Conservation (phyloP, 2,888 invertebrate species). For the Parapristionchus giblindavisi region DNA sequence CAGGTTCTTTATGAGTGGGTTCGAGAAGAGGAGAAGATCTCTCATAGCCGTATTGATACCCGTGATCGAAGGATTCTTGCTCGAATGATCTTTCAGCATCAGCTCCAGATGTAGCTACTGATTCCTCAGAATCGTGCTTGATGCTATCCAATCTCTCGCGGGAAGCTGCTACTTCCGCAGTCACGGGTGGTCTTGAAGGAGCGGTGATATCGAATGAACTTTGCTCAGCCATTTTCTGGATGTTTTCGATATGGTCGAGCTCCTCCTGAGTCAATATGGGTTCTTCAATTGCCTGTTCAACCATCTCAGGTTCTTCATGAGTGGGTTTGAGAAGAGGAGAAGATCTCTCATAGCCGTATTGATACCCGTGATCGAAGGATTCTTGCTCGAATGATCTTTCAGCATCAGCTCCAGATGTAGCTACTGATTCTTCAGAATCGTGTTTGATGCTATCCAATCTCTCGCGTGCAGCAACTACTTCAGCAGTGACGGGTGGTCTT, state of each 20-base stretch:
- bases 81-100: constrained; percentile 7
- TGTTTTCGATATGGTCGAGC: constrained; percentile 13
- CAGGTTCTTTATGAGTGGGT: neutral
- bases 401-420: constrained; percentile 12
- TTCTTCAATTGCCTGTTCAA: neutral
- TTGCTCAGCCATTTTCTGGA: constrained; percentile 20
- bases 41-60: neutral
- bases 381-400: constrained; percentile 7
- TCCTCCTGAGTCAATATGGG: constrained; percentile 8
- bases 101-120: constrained; percentile 4
- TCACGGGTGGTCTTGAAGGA: neutral
- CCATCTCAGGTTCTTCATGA: neutral
- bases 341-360: constrained; percentile 3
- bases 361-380: constrained; percentile 2
- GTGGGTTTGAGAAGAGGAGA: neutral
- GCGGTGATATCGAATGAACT: neutral
- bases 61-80: constrained; percentile 3
- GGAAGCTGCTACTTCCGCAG: neutral
- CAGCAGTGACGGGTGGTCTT: neutral
- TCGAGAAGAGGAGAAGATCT: neutral
- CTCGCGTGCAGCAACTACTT: neutral
- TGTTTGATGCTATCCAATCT: neutral
- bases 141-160: neutral
- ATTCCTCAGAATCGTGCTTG: neutral
- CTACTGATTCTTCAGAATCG: neutral